A percentile compares a stretch with the other conserved stretches of the same genome.
These are phyloP conservation scores for Saccopteryx leptura DNA, from an alignment of 2,113 vertebrate species.

Conservation along the genomic window DNA sequence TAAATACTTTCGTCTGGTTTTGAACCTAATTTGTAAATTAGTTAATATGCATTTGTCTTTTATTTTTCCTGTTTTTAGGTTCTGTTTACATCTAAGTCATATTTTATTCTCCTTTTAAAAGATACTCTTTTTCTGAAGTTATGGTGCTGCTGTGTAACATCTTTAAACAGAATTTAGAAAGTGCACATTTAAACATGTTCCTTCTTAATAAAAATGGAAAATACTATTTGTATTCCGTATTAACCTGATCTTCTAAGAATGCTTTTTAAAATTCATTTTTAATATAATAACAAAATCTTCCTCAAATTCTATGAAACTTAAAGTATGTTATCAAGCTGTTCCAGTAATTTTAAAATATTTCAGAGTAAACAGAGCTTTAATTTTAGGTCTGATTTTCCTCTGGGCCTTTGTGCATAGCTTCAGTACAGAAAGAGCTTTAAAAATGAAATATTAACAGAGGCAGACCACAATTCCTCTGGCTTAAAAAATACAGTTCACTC, in stretches of 20 bases:
- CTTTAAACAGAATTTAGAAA: conserved; percentile 28
- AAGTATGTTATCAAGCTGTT: background rate
- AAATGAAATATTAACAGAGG: conserved; percentile 33
- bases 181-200: background rate
- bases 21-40: background rate
- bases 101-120: conserved; percentile 38
- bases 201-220: conserved; percentile 54
- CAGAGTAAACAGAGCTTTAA: conserved; percentile 9
- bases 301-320: conserved; percentile 29
- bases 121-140: conserved; percentile 22
- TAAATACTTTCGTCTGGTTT: conserved; percentile 42
- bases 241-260: conserved; percentile 54
- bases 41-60: conserved; percentile 25
- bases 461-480: background rate
- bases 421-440: background rate
- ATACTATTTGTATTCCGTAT: conserved; percentile 35
- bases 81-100: conserved; percentile 1
- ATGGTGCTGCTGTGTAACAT: background rate
- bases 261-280: conserved; percentile 52
- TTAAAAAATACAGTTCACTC: conserved; percentile 38
- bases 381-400: conserved; percentile 54
- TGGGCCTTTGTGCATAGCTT: conserved; percentile 13
- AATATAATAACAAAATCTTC: conserved; percentile 43
- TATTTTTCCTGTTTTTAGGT: conserved; percentile 54
- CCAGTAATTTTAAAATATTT: conserved; percentile 38